Evolutionary conservation across 2,888 invertebrate species (phyloP).

Genomic region (Ectobius pallidus): DNA sequence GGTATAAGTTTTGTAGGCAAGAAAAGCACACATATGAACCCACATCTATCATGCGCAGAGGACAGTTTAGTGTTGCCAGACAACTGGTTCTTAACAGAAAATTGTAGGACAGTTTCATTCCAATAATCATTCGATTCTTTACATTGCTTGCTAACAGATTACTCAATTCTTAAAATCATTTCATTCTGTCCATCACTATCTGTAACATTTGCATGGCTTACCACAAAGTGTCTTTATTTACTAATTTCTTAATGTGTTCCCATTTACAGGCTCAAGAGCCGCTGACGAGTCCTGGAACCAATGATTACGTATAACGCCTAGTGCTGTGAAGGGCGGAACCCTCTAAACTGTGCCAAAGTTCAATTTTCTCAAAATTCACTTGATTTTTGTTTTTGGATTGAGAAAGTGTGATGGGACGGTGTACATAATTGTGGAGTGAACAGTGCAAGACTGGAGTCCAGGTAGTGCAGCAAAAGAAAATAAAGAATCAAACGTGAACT

Average conservation of each 20-base stretch:
- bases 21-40: too few relatives aligned
- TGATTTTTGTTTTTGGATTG: neutral
- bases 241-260: conserved; percentile 52
- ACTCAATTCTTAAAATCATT: too few relatives aligned
- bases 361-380: neutral
- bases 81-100: too few relatives aligned
- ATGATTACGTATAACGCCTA: conserved; percentile 72
- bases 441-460: conserved; percentile 9
- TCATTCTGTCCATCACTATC: too few relatives aligned
- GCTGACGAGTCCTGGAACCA: conserved; percentile 77
- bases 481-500: neutral
- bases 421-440: neutral
- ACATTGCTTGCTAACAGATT: too few relatives aligned
- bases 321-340: neutral
- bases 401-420: neutral
- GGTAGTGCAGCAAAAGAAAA: neutral
- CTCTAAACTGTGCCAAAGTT: conserved; percentile 20
- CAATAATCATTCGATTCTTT: too few relatives aligned
- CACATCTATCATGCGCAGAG: too few relatives aligned
- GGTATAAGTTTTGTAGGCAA: too few relatives aligned
- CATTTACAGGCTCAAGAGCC: conserved; percentile 80
- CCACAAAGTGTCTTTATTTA: too few relatives aligned
- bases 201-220: too few relatives aligned
- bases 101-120: too few relatives aligned
- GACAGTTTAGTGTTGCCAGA: too few relatives aligned